phyloP scores from a whole-genome alignment of 1,140 invertebrate genomes.

The Littorina saxatilis region DNA sequence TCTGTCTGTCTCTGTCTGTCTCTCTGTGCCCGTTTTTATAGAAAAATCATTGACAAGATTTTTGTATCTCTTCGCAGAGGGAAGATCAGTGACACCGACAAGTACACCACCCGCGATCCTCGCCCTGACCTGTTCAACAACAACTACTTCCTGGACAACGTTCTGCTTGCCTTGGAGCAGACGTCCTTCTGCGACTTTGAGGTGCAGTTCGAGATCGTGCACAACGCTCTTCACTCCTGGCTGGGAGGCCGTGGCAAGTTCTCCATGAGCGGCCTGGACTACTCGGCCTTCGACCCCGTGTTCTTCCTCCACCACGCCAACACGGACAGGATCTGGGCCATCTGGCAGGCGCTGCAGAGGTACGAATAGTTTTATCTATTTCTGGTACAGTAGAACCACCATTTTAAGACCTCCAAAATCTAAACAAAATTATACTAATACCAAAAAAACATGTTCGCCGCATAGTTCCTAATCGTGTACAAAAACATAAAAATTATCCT shows the following conservation, averaged over 20 bases:
- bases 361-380: conserved; percentile 40
- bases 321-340: conserved; percentile 50
- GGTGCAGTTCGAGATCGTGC: conserved; percentile 52
- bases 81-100: conserved; percentile 22
- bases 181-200: conserved; percentile 51
- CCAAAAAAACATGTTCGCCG: too few species aligned
- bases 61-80: not conserved
- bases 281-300: conserved; percentile 47
- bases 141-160: conserved; percentile 35
- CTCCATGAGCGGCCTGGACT: conserved; percentile 47
- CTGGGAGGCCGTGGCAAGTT: conserved; percentile 44
- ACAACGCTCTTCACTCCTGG: conserved; percentile 49
- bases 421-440: too few species aligned
- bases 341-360: conserved; percentile 54
- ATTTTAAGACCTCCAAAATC: too few species aligned
- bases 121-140: conserved; percentile 47
- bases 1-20: too few species aligned
- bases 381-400: too few species aligned
- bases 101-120: conserved; percentile 40
- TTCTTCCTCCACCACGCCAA: conserved; percentile 51
- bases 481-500: too few species aligned
- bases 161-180: conserved; percentile 46
- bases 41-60: too few species aligned
- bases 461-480: too few species aligned
- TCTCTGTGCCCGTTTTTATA: too few species aligned